Conservation (phyloP, 2,797 vertebrate genomes). For the Miichthys miiuy region DNA sequence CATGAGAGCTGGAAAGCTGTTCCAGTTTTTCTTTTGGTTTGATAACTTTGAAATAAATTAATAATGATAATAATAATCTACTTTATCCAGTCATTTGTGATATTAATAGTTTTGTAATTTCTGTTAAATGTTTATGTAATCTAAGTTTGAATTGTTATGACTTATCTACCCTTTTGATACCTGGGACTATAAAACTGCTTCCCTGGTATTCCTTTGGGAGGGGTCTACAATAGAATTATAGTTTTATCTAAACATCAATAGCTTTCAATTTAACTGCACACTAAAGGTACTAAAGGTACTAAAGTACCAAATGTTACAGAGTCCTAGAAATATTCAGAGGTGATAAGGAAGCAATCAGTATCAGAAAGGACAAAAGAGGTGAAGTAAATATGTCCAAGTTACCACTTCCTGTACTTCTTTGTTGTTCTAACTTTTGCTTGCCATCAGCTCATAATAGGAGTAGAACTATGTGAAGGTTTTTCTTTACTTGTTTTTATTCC, state of each 20-base stretch:
- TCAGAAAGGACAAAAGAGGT: neutral
- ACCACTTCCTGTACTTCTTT: neutral
- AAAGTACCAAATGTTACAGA: conserved; percentile 7
- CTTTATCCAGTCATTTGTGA: neutral
- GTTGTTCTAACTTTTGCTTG: neutral
- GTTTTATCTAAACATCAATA: neutral
- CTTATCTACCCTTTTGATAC: neutral
- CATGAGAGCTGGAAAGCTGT: neutral
- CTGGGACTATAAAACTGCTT: neutral
- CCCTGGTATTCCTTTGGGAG: neutral
- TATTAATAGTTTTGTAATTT: neutral
- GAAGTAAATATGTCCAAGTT: neutral
- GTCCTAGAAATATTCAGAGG: conserved; percentile 7
- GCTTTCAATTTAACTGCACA: neutral
- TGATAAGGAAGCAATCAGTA: conserved; percentile 7
- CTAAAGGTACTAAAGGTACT: too few relatives aligned
- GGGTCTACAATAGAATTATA: neutral
- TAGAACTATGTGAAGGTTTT: neutral
- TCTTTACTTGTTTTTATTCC: neutral
- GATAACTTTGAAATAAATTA: neutral
- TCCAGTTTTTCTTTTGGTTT: neutral
- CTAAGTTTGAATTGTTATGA: neutral
- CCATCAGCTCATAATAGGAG: neutral
- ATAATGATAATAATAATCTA: too few relatives aligned
- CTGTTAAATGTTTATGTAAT: neutral